phyloP scores from a whole-genome alignment of 2,888 invertebrate genomes.

The Drosophila mettleri region DNA sequence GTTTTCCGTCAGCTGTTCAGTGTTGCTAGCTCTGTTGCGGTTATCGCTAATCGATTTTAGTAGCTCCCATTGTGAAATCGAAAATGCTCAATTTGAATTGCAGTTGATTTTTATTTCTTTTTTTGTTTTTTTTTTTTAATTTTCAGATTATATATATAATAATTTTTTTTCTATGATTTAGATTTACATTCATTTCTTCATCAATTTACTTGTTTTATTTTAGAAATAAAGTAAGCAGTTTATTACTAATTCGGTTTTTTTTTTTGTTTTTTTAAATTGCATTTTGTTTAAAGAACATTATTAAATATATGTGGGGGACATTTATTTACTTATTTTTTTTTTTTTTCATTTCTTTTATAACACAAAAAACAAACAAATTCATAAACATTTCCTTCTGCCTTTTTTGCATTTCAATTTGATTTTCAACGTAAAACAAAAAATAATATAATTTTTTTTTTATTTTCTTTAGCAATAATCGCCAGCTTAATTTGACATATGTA shows the following conservation, averaged over 20 bases:
- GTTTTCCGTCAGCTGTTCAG: conserved; percentile 52
- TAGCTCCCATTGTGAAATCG: conserved; percentile 2
- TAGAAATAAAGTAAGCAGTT: conserved; percentile 81
- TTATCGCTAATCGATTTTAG: conserved; percentile 13
- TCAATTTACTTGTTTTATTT: conserved; percentile 79
- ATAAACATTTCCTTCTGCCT: conserved; percentile 58
- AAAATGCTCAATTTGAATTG: conserved; percentile 28
- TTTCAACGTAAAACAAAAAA: conserved; percentile 55
- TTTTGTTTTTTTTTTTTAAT: conserved; percentile 59
- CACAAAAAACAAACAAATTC: conserved; percentile 79
- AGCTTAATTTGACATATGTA: conserved; percentile 57
- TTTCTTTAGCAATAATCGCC: conserved; percentile 42
- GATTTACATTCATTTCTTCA: conserved; percentile 78
- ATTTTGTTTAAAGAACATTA: conserved; percentile 73
- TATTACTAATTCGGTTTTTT: conserved; percentile 70
- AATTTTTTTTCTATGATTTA: conserved; percentile 71
- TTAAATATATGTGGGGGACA: conserved; percentile 63
- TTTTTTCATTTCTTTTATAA: conserved; percentile 50
- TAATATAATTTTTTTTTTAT: conserved; percentile 25
- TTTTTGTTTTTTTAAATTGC: conserved; percentile 60
- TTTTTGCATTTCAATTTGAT: conserved; percentile 11
- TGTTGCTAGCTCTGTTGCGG: conserved; percentile 23
- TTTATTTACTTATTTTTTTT: conserved; percentile 33
- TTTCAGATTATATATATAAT: conserved; percentile 72
- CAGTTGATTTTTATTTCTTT: conserved; percentile 56